These are phyloP conservation scores for Parnassius orleans DNA, from an alignment of 2,888 invertebrate genomes.

Conservation along the genomic window DNA sequence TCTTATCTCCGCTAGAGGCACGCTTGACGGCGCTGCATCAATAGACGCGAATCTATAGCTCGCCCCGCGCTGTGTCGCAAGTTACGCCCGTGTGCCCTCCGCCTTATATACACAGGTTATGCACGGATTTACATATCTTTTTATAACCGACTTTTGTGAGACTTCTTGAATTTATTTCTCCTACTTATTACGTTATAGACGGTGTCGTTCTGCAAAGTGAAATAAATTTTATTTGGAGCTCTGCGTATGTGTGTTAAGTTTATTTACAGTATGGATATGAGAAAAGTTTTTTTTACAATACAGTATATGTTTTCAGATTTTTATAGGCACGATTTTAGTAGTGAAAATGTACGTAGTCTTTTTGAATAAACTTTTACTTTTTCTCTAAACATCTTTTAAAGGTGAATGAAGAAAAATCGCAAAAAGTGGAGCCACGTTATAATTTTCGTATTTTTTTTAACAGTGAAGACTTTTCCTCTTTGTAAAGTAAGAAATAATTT, in stretches of 20 bases:
- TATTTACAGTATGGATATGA: neutral
- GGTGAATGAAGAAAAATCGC: too few relatives aligned
- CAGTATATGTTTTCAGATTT: too few relatives aligned
- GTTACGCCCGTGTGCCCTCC: conserved; percentile 31
- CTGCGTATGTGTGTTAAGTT: neutral
- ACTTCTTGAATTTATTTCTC: conserved; percentile 26
- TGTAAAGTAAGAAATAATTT: too few relatives aligned
- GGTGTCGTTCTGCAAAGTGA: conserved; percentile 17
- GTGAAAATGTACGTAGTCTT: too few relatives aligned
- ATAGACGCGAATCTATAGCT: conserved; percentile 52
- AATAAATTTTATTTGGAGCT: conserved; percentile 12
- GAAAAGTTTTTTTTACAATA: neutral
- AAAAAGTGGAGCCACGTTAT: too few relatives aligned
- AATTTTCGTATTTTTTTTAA: too few relatives aligned
- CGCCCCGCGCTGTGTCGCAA: conserved; percentile 28
- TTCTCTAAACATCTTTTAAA: too few relatives aligned
- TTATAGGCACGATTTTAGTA: too few relatives aligned
- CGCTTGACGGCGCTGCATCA: conserved; percentile 67
- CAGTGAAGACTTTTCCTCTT: too few relatives aligned
- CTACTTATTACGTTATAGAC: conserved; percentile 25
- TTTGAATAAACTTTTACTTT: too few relatives aligned
- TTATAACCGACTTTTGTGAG: conserved; percentile 27
- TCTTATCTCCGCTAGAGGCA: conserved; percentile 63
- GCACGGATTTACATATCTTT: conserved; percentile 28
- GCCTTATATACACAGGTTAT: conserved; percentile 30